phyloP scores from a whole-genome alignment of 2,797 vertebrate species.

The Botia kubotai region DNA sequence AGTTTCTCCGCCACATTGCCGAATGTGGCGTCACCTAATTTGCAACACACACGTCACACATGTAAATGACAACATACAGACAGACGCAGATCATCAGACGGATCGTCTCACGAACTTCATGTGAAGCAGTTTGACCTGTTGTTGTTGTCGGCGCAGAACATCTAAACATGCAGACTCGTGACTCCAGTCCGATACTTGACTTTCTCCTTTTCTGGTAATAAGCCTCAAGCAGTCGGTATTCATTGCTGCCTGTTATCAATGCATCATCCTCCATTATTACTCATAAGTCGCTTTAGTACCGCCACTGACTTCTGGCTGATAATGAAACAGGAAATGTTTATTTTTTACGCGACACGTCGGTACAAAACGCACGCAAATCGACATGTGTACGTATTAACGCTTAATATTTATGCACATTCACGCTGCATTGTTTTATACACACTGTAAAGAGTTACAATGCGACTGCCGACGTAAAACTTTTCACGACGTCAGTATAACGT shows the following conservation, averaged over 20 bases:
- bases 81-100: not conserved
- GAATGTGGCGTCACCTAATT: not conserved
- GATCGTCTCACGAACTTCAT: not conserved
- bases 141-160: rapidly evolving
- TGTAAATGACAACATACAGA: not conserved
- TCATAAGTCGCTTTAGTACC: not conserved
- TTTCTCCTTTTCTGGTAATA: slow-evolving; percentile 49
- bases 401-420: not conserved
- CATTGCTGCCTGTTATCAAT: slow-evolving; percentile 10
- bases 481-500: no score
- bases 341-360: no score
- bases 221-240: slow-evolving; percentile 54
- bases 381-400: not conserved
- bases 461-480: no score
- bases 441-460: no score
- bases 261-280: slow-evolving; percentile 37
- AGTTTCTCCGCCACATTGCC: slow-evolving; percentile 46
- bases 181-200: not conserved
- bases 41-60: not conserved
- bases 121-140: not conserved
- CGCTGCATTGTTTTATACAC: no score
- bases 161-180: not conserved
- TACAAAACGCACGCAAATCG: not conserved
- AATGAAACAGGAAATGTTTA: not conserved
- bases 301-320: not conserved